Percentiles rank a stretch among this genome's conserved stretches.
These are phyloP conservation scores for Pseudochirops corinnae DNA, from an alignment of 2,797 vertebrate species.

Conservation along the genomic window DNA sequence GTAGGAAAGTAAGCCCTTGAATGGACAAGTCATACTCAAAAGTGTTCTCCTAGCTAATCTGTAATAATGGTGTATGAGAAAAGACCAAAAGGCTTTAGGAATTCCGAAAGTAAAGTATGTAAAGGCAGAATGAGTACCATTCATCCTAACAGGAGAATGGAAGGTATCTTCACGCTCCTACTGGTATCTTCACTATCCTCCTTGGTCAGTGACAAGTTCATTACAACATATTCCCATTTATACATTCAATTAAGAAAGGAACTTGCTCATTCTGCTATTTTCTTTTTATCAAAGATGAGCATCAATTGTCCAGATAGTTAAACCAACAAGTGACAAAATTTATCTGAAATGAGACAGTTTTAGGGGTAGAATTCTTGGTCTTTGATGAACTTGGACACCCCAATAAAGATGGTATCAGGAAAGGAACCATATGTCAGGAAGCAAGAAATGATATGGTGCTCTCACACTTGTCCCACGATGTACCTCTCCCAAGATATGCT, in stretches of 20 bases:
- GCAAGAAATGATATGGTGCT: not conserved
- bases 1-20: not conserved
- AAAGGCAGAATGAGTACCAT: not conserved
- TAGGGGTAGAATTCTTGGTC: not conserved
- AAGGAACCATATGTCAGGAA: not conserved
- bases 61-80: not conserved
- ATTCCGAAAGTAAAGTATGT: not conserved
- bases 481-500: not conserved
- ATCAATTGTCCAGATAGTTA: not conserved
- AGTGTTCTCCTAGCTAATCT: not conserved
- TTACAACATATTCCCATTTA: not conserved
- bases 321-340: not conserved
- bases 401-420: not conserved
- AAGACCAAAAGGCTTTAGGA: not conserved
- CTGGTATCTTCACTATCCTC: not conserved
- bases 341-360: not conserved
- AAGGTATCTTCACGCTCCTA: not conserved
- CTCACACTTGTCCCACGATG: not conserved
- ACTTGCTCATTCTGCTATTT: not conserved
- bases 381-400: not conserved
- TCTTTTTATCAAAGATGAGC: not conserved
- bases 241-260: not conserved
- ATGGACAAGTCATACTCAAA: not conserved
- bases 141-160: not conserved
- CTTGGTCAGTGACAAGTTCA: not conserved